These are phyloP conservation scores for Spondyliosoma cantharus DNA, from an alignment of 2,797 vertebrate species.

Conservation along the genomic window DNA sequence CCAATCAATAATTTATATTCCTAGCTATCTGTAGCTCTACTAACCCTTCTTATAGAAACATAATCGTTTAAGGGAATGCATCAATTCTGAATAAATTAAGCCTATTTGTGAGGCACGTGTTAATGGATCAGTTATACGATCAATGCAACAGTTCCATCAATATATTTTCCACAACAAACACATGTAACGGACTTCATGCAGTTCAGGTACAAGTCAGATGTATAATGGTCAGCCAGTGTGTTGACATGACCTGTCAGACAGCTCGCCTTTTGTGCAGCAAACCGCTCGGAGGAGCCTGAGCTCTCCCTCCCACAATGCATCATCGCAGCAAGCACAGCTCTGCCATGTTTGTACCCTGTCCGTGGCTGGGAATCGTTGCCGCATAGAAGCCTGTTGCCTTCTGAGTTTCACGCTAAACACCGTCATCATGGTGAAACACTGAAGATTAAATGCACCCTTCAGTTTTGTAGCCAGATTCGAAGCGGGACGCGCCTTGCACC, in stretches of 20 bases:
- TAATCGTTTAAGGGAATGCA: neutral
- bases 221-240: neutral
- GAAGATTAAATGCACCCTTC: conserved; percentile 67
- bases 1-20: no score
- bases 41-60: neutral
- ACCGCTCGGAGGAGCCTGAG: conserved; percentile 19
- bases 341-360: conserved; percentile 77
- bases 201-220: neutral
- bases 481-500: conserved; percentile 66
- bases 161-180: neutral
- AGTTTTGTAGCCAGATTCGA: conserved; percentile 48
- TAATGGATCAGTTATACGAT: neutral
- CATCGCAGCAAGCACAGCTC: conserved; percentile 46
- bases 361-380: conserved; percentile 25
- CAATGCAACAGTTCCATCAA: neutral
- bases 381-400: conserved; percentile 34
- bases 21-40: neutral
- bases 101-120: neutral
- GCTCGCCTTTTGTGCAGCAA: conserved; percentile 17
- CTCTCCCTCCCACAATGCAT: conserved; percentile 78
- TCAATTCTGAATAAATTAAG: neutral
- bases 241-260: conserved; percentile 7
- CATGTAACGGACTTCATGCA: neutral
- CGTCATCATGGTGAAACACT: conserved; percentile 27
- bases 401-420: neutral